These are phyloP conservation scores for Paratilapia polleni DNA, from an alignment of 2,113 vertebrate genomes.

Conservation along the genomic window DNA sequence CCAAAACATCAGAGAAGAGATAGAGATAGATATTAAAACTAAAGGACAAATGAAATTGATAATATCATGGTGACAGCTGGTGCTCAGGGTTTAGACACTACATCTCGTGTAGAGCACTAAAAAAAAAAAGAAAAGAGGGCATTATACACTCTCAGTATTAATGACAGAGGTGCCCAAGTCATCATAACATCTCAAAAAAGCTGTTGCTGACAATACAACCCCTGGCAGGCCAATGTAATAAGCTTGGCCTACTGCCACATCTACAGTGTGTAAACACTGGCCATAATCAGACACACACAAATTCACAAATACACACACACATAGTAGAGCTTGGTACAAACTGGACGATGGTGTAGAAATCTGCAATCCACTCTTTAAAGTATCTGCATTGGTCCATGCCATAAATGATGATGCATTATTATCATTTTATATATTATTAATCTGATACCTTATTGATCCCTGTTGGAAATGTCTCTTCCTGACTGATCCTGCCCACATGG, in stretches of 20 bases:
- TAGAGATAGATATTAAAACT: neutral
- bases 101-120: neutral
- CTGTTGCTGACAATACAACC: slow-evolving; percentile 23
- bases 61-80: neutral
- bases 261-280: neutral
- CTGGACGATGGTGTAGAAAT: neutral
- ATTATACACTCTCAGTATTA: neutral
- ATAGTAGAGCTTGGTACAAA: neutral
- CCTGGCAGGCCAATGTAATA: neutral
- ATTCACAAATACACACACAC: neutral
- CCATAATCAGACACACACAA: neutral
- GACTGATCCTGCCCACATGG: neutral
- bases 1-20: neutral
- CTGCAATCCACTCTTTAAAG: neutral
- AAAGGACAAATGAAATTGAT: neutral
- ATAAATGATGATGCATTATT: neutral
- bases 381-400: neutral
- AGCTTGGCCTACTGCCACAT: neutral
- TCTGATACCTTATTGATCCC: slow-evolving; percentile 36
- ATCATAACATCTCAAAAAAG: slow-evolving; percentile 10
- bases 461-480: slow-evolving; percentile 27
- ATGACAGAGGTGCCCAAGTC: slow-evolving; percentile 20
- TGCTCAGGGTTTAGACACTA: neutral
- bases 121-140: neutral
- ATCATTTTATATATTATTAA: too few species aligned